Conservation (phyloP, 2,797 vertebrate species). For the Monodelphis domestica region DNA sequence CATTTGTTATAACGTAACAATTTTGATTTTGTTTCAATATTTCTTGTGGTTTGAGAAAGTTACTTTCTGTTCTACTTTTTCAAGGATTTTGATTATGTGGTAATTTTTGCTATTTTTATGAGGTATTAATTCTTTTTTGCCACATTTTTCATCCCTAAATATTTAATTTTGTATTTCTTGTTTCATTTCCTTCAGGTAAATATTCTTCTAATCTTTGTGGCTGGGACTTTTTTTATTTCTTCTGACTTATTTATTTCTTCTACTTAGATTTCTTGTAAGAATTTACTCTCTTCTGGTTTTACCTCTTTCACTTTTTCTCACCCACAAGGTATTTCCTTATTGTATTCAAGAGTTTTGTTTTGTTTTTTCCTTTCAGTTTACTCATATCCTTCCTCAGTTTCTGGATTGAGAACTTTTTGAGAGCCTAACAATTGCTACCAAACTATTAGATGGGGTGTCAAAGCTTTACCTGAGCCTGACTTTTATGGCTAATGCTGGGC, state of each 20-base stretch:
- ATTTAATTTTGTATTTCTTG: not conserved
- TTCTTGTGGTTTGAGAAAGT: not conserved
- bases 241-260: no score
- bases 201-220: not conserved
- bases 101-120: not conserved
- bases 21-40: not conserved
- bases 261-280: conserved; percentile 41
- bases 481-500: not conserved
- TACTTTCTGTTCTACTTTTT: not conserved
- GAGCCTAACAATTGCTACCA: not conserved
- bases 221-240: not conserved
- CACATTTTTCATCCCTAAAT: not conserved
- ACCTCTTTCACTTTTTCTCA: not conserved
- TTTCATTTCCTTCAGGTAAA: not conserved
- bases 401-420: not conserved
- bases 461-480: not conserved
- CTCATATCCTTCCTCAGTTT: not conserved
- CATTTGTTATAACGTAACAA: not conserved
- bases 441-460: no score
- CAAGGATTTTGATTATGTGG: not conserved
- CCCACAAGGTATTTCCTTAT: not conserved
- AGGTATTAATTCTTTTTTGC: no score
- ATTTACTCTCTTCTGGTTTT: not conserved
- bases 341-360: not conserved
- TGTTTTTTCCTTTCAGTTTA: not conserved